Conservation (phyloP, 2,113 vertebrate genomes). For the Bambusicola thoracicus region DNA sequence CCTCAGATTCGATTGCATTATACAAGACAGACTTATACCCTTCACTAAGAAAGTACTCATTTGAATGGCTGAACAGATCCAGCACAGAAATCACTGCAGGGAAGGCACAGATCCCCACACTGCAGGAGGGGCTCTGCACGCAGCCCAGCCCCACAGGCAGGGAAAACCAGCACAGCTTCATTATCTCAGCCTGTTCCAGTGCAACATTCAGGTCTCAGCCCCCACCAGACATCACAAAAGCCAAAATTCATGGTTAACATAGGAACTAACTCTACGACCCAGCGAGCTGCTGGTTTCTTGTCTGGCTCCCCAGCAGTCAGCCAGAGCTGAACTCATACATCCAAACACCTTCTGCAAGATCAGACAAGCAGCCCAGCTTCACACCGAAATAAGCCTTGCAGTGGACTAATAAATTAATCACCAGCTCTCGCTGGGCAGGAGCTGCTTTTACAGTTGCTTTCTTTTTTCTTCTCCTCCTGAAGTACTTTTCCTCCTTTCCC, state of each 20-base stretch:
- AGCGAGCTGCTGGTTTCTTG: neutral
- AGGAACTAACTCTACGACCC: neutral
- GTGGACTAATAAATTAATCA: neutral
- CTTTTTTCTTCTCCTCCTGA: neutral
- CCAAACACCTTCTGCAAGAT: neutral
- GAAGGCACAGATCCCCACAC: neutral
- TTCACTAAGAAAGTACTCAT: neutral
- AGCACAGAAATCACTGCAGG: no score
- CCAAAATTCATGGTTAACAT: neutral
- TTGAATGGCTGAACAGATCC: neutral
- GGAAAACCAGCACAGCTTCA: neutral
- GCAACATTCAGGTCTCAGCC: neutral
- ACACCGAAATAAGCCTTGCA: neutral
- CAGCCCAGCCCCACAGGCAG: neutral
- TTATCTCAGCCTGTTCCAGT: neutral
- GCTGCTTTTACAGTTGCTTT: no score
- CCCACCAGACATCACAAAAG: neutral
- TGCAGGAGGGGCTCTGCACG: neutral
- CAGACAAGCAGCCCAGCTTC: neutral
- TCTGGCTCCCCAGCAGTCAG: neutral
- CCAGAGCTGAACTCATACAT: neutral
- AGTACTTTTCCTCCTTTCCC: neutral
- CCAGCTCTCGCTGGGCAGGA: neutral
- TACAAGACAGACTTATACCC: neutral
- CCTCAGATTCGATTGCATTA: neutral